A percentile compares a stretch with the other conserved stretches of the same genome.
Conservation (phyloP, 2,113 vertebrate genomes). For the Engraulis encrasicolus region DNA sequence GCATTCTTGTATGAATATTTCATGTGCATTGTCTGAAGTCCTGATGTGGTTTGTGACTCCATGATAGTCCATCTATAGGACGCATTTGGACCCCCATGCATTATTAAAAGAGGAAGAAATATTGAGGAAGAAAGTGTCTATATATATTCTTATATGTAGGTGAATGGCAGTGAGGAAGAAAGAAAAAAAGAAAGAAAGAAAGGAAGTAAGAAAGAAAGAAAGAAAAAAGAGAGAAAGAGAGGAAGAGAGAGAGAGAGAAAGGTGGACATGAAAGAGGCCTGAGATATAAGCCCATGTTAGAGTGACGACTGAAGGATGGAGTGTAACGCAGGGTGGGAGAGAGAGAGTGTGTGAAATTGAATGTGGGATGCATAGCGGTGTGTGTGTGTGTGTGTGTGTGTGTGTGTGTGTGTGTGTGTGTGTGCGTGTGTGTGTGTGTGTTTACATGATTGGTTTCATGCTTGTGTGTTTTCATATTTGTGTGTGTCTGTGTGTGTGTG, state of each 20-base stretch:
- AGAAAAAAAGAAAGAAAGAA: neutral
- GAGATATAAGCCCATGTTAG: neutral
- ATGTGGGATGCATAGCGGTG: neutral
- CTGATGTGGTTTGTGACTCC: neutral
- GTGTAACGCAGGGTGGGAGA: neutral
- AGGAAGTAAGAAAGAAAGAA: neutral
- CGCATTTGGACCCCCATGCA: neutral
- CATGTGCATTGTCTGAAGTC: neutral
- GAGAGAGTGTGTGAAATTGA: neutral
- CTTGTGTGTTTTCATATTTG: slow-evolving; percentile 29
- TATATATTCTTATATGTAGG: neutral
- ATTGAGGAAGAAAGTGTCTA: neutral
- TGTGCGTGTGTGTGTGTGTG: neutral
- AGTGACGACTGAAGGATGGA: neutral
- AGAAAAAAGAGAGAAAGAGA: neutral
- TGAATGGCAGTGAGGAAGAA: neutral
- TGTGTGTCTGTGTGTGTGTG: neutral
- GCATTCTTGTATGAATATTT: neutral
- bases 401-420: neutral
- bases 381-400: neutral
- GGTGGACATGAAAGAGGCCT: too few species aligned
- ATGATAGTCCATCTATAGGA: neutral
- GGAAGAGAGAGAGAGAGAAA: neutral
- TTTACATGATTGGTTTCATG: slow-evolving; percentile 27
- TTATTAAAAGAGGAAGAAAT: neutral